Evolutionary conservation across 1,140 invertebrate species (phyloP).

Genomic region (Danaus plexippus): DNA sequence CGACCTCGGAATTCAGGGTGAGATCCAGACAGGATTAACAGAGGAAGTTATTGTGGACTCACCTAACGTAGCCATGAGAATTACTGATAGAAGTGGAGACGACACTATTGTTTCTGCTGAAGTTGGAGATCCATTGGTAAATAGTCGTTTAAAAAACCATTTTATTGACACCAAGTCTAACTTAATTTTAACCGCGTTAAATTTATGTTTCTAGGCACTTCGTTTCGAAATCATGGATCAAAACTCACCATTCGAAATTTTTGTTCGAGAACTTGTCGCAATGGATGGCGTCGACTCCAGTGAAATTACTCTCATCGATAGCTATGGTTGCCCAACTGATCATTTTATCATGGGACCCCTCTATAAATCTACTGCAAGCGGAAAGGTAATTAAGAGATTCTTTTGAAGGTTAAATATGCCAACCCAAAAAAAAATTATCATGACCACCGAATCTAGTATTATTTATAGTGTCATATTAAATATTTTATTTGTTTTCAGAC

Average conservation of each 20-base stretch:
- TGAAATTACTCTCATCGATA: constrained; percentile 93
- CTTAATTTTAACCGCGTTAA: constrained; percentile 4
- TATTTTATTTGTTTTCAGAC: constrained; percentile 72
- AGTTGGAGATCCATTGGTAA: constrained; percentile 88
- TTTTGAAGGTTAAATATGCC: not conserved
- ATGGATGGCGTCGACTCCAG: constrained; percentile 94
- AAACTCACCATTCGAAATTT: constrained; percentile 94
- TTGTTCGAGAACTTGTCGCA: constrained; percentile 92
- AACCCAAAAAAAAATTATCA: not conserved
- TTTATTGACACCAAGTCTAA: not conserved
- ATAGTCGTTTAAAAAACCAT: constrained; percentile 13
- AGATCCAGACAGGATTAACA: constrained; percentile 83
- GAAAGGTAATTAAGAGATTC: constrained; percentile 74
- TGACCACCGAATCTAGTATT: no score
- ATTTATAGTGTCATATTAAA: not conserved
- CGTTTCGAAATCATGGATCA: constrained; percentile 93
- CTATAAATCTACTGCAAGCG: constrained; percentile 82
- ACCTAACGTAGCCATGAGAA: constrained; percentile 94
- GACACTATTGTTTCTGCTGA: constrained; percentile 86
- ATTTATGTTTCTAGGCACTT: constrained; percentile 73
- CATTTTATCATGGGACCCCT: constrained; percentile 93
- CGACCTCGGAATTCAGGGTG: constrained; percentile 89
- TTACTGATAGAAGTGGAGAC: constrained; percentile 87
- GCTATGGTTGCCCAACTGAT: constrained; percentile 93
- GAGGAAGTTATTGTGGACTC: constrained; percentile 92